A percentile compares a stretch with the other conserved stretches of the same genome.
These are phyloP conservation scores for Corynorhinus townsendii DNA, from an alignment of 2,113 vertebrate species.

Conservation along the genomic window DNA sequence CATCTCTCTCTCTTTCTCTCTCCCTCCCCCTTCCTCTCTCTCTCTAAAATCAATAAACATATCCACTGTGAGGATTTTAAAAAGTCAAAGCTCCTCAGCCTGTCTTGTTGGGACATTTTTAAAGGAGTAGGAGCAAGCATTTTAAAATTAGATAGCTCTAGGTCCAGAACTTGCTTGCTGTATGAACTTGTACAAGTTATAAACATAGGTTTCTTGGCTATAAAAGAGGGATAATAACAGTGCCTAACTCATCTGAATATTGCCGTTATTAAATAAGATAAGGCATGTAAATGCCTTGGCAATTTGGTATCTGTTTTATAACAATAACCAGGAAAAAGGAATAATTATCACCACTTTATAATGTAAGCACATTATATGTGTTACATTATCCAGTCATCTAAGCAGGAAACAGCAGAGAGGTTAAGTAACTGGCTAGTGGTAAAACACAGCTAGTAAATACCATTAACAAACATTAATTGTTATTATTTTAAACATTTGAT, in stretches of 20 bases:
- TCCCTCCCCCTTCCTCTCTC: neutral
- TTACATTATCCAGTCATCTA: neutral
- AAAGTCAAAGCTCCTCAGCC: neutral
- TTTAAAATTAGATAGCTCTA: neutral
- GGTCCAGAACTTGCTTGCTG: neutral
- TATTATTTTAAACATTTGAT: neutral
- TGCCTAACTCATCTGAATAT: neutral
- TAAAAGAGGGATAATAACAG: neutral
- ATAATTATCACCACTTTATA: neutral
- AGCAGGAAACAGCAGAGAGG: neutral
- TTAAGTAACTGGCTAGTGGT: neutral
- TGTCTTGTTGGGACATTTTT: neutral
- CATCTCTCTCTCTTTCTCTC: too few species aligned
- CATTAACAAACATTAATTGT: too few species aligned
- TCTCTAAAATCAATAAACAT: neutral
- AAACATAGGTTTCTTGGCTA: neutral
- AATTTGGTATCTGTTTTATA: neutral
- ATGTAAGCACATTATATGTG: neutral
- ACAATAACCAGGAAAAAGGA: neutral
- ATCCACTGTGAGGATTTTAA: neutral
- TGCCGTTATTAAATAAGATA: neutral
- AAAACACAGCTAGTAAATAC: neutral
- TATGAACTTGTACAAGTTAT: neutral
- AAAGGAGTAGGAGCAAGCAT: neutral
- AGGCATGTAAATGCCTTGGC: neutral